A percentile compares a stretch with the other conserved stretches of the same genome.
Evolutionary conservation across 2,797 vertebrate genomes (phyloP).

Genomic region (Uromys caudimaculatus): DNA sequence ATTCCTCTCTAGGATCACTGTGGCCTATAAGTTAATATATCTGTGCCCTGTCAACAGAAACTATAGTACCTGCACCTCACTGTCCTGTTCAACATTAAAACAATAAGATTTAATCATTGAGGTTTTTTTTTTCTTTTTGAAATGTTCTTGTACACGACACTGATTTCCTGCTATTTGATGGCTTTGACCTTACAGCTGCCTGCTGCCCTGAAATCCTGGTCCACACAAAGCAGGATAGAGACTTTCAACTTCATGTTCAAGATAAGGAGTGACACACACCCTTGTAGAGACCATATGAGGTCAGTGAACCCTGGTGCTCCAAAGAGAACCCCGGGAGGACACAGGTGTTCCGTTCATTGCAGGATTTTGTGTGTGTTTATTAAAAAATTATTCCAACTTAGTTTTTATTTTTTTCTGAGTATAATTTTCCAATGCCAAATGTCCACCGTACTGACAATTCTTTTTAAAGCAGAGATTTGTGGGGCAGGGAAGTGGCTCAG

Average conservation of each 20-base stretch:
- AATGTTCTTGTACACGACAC: not conserved
- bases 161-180: not conserved
- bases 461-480: not conserved
- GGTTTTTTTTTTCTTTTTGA: not conserved
- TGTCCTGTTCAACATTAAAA: not conserved
- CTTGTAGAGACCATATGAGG: not conserved
- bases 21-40: not conserved
- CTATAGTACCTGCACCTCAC: accelerated
- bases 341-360: accelerated
- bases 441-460: not conserved
- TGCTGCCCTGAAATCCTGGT: not conserved
- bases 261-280: not conserved
- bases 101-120: not conserved
- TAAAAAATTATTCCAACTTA: slow-evolving; percentile 21
- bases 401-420: not conserved
- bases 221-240: not conserved
- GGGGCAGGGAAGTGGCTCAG: not conserved
- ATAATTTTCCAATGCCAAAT: not conserved
- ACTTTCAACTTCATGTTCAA: not conserved
- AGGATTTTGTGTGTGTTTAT: not conserved
- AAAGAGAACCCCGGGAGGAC: not conserved
- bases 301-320: not conserved
- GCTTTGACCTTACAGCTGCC: not conserved
- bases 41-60: not conserved
- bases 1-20: not conserved